Percentiles rank a stretch among this genome's conserved stretches.
Evolutionary conservation across 2,888 invertebrate genomes (phyloP).

Genomic region (Caenorhabditis panamensis): DNA sequence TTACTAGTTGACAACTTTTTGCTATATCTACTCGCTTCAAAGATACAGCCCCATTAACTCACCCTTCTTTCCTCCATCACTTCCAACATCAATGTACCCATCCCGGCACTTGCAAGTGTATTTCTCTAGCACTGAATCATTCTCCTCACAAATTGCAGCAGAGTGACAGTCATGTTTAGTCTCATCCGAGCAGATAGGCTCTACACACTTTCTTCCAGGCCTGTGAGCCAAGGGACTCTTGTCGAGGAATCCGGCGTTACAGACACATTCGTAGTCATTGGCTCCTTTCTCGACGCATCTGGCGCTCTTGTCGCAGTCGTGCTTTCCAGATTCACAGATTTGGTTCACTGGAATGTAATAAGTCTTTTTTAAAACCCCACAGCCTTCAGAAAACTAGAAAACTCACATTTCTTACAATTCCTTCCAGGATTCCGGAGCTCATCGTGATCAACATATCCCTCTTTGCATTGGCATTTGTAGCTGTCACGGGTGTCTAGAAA

Average conservation of each 20-base stretch:
- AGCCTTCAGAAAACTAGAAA: no score
- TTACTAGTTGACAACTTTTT: no score
- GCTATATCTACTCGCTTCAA: no score
- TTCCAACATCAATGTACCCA: constrained; percentile 86
- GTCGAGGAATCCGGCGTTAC: constrained; percentile 77
- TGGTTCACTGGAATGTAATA: constrained; percentile 68
- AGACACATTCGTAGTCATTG: constrained; percentile 76
- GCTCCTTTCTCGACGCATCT: constrained; percentile 75
- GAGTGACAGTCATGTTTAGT: constrained; percentile 77
- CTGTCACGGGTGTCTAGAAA: constrained; percentile 73
- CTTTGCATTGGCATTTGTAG: constrained; percentile 79
- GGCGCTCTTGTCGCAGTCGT: constrained; percentile 77
- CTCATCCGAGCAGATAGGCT: constrained; percentile 73
- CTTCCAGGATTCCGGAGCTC: constrained; percentile 77
- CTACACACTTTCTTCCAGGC: constrained; percentile 68
- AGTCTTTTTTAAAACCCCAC: no score
- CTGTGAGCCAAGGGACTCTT: constrained; percentile 62
- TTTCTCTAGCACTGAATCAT: constrained; percentile 67
- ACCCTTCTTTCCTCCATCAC: constrained; percentile 45
- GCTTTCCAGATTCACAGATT: constrained; percentile 72
- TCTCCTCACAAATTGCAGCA: constrained; percentile 76
- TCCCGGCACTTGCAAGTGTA: constrained; percentile 88
- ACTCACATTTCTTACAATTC: constrained; percentile 71
- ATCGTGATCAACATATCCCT: constrained; percentile 78
- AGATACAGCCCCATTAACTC: not conserved